These are phyloP conservation scores for Takifugu bimaculatus DNA, from an alignment of 2,113 vertebrate species.

Conservation along the genomic window DNA sequence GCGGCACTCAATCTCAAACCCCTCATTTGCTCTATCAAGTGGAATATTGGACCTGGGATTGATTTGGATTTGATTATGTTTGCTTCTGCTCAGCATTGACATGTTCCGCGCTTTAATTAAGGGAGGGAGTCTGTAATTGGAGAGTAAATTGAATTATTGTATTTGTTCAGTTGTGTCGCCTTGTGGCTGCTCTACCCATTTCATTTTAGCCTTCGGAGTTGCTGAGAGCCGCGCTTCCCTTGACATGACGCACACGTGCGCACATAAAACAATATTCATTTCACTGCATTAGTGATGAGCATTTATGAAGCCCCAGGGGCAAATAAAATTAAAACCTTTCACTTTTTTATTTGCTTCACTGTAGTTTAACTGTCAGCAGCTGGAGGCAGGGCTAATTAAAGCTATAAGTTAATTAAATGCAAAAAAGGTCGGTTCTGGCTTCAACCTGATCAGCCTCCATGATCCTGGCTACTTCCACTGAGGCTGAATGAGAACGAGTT, in stretches of 20 bases:
- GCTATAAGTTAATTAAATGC: too few relatives aligned
- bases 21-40: conserved; percentile 52
- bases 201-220: conserved; percentile 55
- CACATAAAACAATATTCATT: conserved; percentile 32
- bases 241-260: not conserved
- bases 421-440: too few relatives aligned
- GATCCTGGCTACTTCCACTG: too few relatives aligned
- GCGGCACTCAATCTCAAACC: conserved; percentile 37
- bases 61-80: conserved; percentile 66
- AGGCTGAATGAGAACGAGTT: too few relatives aligned
- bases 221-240: conserved; percentile 52
- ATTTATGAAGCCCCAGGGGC: conserved; percentile 64
- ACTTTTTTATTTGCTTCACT: conserved; percentile 71
- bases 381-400: too few relatives aligned
- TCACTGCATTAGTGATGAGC: conserved; percentile 63
- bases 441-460: too few relatives aligned
- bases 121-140: conserved; percentile 60
- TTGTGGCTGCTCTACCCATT: conserved; percentile 62
- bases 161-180: conserved; percentile 63
- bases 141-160: conserved; percentile 72
- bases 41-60: conserved; percentile 56
- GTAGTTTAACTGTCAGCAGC: conserved; percentile 49
- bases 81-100: conserved; percentile 35
- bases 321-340: conserved; percentile 60
- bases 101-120: conserved; percentile 70